Evolutionary conservation across 2,888 invertebrate species (phyloP).

Genomic region (Eupithecia centaureata): DNA sequence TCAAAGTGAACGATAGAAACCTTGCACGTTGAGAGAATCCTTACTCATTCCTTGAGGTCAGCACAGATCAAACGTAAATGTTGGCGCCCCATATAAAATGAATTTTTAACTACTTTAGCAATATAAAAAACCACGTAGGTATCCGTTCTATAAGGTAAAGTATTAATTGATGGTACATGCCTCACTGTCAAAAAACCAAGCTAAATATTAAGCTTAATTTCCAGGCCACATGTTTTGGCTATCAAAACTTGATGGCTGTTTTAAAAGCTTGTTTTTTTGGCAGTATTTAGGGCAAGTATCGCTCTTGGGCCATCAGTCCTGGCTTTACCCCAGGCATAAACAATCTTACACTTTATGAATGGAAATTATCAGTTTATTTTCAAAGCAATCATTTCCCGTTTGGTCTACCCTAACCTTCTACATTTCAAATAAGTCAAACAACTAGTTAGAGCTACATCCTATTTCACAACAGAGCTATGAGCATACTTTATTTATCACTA

Average conservation of each 20-base stretch:
- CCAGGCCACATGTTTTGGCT: neutral
- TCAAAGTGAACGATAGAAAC: constrained; percentile 25
- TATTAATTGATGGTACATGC: neutral
- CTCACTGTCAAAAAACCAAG: neutral
- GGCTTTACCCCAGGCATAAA: neutral
- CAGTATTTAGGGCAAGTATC: neutral
- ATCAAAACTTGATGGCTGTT: neutral
- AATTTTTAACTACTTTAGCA: neutral
- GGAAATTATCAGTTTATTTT: neutral
- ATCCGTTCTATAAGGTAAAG: neutral
- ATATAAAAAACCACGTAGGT: neutral
- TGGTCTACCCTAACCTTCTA: constrained; percentile 30
- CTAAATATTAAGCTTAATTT: neutral
- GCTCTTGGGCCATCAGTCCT: neutral
- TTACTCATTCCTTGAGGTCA: constrained; percentile 34
- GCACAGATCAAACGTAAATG: neutral
- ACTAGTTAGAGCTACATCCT: constrained; percentile 77
- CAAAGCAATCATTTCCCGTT: constrained; percentile 1
- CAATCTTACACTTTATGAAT: neutral
- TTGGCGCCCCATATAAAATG: neutral
- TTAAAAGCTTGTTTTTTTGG: neutral
- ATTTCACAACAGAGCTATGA: constrained; percentile 81
- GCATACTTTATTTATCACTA: constrained; percentile 79
- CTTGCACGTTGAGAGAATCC: constrained; percentile 54
- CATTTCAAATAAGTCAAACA: constrained; percentile 67